Evolutionary conservation across 2,888 invertebrate species (phyloP).

Genomic region (Macaria notata): DNA sequence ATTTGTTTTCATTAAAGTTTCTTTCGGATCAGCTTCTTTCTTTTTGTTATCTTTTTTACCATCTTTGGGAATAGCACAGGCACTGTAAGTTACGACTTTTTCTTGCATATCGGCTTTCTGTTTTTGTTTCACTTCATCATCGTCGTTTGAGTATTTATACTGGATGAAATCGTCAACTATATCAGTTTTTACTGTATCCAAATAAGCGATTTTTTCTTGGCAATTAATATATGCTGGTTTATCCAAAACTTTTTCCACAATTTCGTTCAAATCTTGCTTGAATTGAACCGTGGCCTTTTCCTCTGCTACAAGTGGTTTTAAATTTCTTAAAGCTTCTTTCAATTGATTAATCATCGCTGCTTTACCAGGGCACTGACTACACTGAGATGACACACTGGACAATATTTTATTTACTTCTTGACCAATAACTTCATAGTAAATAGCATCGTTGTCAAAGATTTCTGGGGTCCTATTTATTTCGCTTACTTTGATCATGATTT

Average conservation of each 20-base stretch:
- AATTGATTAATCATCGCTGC: conserved; percentile 43
- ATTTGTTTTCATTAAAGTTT: conserved; percentile 43
- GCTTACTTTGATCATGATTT: conserved; percentile 56
- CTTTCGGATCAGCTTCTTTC: conserved; percentile 15
- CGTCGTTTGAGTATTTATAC: conserved; percentile 44
- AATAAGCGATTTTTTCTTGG: conserved; percentile 30
- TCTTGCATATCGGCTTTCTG: conserved; percentile 49
- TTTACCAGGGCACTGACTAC: conserved; percentile 41
- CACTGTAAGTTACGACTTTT: conserved; percentile 40
- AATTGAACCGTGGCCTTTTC: conserved; percentile 50
- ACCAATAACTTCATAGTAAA: conserved; percentile 49
- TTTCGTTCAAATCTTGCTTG: conserved; percentile 48
- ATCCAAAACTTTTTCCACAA: conserved; percentile 43
- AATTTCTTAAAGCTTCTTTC: conserved; percentile 41
- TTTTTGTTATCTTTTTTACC: conserved; percentile 18
- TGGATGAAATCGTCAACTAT: conserved; percentile 56
- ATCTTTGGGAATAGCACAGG: neutral
- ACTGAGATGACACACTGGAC: conserved; percentile 38
- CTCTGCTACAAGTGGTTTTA: conserved; percentile 49
- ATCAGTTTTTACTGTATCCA: conserved; percentile 45
- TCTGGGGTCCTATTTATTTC: conserved; percentile 53
- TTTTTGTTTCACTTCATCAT: conserved; percentile 42
- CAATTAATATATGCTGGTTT: conserved; percentile 27
- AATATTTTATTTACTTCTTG: conserved; percentile 50
- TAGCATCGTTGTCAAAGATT: conserved; percentile 47